These are phyloP conservation scores for Cheilinus undulatus DNA, from an alignment of 2,113 vertebrate species.

Conservation along the genomic window DNA sequence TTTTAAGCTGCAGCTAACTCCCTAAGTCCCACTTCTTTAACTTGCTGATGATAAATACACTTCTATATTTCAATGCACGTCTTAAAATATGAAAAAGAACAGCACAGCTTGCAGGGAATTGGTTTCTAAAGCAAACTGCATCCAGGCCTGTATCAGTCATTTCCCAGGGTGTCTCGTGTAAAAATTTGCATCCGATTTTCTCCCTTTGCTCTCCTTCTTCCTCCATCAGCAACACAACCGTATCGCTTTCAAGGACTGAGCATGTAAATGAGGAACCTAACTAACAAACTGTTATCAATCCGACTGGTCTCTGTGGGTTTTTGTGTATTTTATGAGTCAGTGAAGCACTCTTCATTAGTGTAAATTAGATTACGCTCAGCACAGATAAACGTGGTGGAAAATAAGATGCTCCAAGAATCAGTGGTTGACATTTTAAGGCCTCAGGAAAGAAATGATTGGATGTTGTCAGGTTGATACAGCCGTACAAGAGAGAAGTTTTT, in stretches of 20 bases:
- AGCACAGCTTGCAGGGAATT: conserved; percentile 31
- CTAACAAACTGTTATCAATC: conserved; percentile 51
- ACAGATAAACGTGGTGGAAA: conserved; percentile 7
- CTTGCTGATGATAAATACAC: conserved; percentile 15
- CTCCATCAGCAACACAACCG: conserved; percentile 42
- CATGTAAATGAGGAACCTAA: conserved; percentile 57
- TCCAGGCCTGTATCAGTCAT: conserved; percentile 27
- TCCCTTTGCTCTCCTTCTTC: conserved; percentile 46
- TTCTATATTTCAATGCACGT: conserved; percentile 17
- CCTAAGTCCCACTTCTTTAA: not conserved
- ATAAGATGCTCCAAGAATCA: conserved; percentile 14
- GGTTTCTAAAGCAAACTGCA: conserved; percentile 42
- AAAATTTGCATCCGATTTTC: conserved; percentile 60
- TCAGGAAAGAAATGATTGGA: conserved; percentile 16
- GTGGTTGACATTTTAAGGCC: not conserved
- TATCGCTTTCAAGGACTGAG: conserved; percentile 26
- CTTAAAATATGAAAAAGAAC: conserved; percentile 15
- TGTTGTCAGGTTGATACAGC: conserved; percentile 25
- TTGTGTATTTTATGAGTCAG: conserved; percentile 18
- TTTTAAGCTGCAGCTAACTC: conserved; percentile 8
- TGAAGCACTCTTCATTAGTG: conserved; percentile 22
- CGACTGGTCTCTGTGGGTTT: conserved; percentile 39
- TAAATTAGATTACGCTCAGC: conserved; percentile 23
- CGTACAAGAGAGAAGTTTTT: conserved; percentile 33
- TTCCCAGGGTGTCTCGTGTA: conserved; percentile 48